Evolutionary conservation across 2,113 vertebrate species (phyloP).

Genomic region (Aramus guarauna): DNA sequence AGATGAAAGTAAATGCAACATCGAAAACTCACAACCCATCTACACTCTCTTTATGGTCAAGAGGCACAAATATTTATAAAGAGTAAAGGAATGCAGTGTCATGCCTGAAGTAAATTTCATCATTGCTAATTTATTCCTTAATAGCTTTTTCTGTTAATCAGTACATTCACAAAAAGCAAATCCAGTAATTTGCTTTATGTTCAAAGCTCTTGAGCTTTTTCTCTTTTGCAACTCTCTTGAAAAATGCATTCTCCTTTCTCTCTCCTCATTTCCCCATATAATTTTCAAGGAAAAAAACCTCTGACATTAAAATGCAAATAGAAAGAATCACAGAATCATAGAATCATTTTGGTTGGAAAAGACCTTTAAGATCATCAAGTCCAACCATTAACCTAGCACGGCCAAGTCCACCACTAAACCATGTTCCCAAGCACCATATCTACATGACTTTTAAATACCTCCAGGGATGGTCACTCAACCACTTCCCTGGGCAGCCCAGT

Average conservation of each 20-base stretch:
- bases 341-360: too few species aligned
- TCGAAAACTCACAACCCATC: not conserved
- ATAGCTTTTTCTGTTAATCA: conserved; percentile 8
- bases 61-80: not conserved
- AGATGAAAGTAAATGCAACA: not conserved
- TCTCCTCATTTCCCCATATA: not conserved
- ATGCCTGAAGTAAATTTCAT: not conserved
- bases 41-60: not conserved
- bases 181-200: not conserved
- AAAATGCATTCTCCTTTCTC: not conserved
- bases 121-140: not conserved
- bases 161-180: not conserved
- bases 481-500: too few species aligned
- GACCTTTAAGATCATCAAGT: too few species aligned
- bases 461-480: too few species aligned
- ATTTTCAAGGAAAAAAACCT: not conserved
- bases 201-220: conserved; percentile 3
- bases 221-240: not conserved
- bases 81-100: not conserved
- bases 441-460: too few species aligned
- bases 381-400: too few species aligned
- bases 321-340: not conserved
- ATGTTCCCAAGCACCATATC: too few species aligned
- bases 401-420: too few species aligned
- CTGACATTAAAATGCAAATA: not conserved